Evolutionary conservation across 2,113 vertebrate species (phyloP).

Genomic region (Pelecanus crispus): DNA sequence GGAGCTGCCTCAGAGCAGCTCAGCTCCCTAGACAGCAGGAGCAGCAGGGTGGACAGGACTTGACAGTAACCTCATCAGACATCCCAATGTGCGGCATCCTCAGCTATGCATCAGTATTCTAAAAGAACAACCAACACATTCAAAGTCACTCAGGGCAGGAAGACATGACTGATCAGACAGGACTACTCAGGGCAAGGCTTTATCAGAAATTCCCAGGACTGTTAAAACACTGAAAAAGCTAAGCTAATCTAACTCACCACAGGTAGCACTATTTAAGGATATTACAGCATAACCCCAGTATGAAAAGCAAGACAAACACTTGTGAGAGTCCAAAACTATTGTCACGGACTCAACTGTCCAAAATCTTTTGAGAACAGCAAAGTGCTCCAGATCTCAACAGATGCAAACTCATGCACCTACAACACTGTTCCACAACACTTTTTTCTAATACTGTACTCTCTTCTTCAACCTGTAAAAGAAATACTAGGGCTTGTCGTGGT

Average conservation of each 20-base stretch:
- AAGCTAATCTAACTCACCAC: background rate
- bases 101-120: background rate
- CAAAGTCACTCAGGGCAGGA: background rate
- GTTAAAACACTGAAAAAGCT: background rate
- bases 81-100: background rate
- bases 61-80: background rate
- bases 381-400: background rate
- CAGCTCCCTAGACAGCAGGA: background rate
- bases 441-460: background rate
- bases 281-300: background rate
- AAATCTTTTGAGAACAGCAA: background rate
- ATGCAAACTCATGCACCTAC: background rate
- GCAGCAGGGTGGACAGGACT: background rate
- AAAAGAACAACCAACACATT: background rate
- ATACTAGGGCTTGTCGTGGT: background rate
- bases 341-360: background rate
- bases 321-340: background rate
- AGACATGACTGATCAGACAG: background rate
- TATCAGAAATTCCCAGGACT: background rate
- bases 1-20: background rate
- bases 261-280: background rate
- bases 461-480: background rate
- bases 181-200: background rate
- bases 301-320: background rate
- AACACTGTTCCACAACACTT: background rate